A percentile compares a stretch with the other conserved stretches of the same genome.
Conservation (phyloP, 1,140 invertebrate species). For the Drosophila lowei region DNA sequence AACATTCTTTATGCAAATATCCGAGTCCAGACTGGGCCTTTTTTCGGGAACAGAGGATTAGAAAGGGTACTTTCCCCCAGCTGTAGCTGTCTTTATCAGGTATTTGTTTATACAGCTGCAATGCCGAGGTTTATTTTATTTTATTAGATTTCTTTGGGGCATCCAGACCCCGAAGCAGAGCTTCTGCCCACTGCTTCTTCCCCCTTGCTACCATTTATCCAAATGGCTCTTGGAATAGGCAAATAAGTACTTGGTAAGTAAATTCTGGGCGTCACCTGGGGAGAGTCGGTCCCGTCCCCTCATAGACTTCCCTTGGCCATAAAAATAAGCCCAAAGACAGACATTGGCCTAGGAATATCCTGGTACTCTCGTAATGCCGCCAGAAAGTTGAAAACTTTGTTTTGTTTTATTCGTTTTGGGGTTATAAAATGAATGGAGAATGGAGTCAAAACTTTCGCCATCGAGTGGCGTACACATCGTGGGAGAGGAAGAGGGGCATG, state of each 20-base stretch:
- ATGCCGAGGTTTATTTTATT: slow-evolving; percentile 68
- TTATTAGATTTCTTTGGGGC: slow-evolving; percentile 62
- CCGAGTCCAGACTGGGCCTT: slow-evolving; percentile 6
- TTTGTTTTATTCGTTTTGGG: slow-evolving; percentile 72
- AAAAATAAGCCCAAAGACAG: slow-evolving; percentile 69
- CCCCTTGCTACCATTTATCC: slow-evolving; percentile 50
- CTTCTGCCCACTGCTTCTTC: not conserved
- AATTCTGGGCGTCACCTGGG: slow-evolving; percentile 59
- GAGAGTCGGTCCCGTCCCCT: not conserved
- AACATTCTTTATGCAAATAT: slow-evolving; percentile 75
- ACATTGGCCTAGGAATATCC: too few species aligned
- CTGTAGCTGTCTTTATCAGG: slow-evolving; percentile 56
- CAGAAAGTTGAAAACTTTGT: slow-evolving; percentile 72
- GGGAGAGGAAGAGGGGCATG: not conserved
- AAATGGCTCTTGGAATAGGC: slow-evolving; percentile 73
- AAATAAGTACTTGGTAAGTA: slow-evolving; percentile 80
- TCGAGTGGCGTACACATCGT: not conserved
- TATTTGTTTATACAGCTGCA: slow-evolving; percentile 78
- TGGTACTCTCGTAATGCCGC: not conserved
- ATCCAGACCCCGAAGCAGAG: slow-evolving; percentile 2
- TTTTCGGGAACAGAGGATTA: not conserved
- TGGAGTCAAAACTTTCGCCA: slow-evolving; percentile 40
- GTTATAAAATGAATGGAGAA: slow-evolving; percentile 76
- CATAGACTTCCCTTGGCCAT: slow-evolving; percentile 27
- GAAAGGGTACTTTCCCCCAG: slow-evolving; percentile 27